Conservation (phyloP, 2,113 vertebrate species). For the Herpailurus yagouaroundi region DNA sequence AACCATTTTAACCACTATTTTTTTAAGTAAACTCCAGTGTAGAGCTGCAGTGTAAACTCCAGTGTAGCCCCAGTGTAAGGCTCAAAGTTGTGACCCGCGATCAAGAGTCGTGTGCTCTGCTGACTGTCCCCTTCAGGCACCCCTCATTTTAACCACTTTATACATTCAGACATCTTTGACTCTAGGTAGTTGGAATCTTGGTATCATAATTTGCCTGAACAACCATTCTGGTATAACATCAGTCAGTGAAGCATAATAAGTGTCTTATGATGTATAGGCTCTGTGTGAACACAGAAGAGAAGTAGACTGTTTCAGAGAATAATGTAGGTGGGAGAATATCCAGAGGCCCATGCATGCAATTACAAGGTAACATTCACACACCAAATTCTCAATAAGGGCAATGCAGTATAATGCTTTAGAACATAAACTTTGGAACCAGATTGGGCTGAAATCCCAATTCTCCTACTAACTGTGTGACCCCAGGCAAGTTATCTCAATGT, state of each 20-base stretch:
- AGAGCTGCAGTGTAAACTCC: neutral
- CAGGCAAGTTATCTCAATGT: neutral
- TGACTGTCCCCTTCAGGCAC: neutral
- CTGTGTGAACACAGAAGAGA: neutral
- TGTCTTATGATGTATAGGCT: neutral
- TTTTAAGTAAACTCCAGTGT: neutral
- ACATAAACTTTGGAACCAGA: neutral
- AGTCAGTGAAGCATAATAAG: neutral
- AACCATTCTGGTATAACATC: neutral
- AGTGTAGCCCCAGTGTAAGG: neutral
- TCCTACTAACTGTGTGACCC: neutral
- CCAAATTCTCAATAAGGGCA: neutral
- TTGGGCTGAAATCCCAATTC: neutral
- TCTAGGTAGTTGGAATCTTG: neutral
- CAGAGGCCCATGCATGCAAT: neutral
- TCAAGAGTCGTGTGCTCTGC: neutral
- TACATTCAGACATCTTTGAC: neutral
- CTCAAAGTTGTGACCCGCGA: neutral
- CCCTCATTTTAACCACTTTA: neutral
- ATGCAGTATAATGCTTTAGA: neutral
- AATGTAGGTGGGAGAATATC: neutral
- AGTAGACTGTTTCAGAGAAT: neutral
- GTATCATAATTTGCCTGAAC: neutral
- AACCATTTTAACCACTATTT: neutral
- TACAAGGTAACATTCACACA: neutral